Conservation (phyloP, 35 echinoderm and acorn worm species). For the Lytechinus pictus region DNA sequence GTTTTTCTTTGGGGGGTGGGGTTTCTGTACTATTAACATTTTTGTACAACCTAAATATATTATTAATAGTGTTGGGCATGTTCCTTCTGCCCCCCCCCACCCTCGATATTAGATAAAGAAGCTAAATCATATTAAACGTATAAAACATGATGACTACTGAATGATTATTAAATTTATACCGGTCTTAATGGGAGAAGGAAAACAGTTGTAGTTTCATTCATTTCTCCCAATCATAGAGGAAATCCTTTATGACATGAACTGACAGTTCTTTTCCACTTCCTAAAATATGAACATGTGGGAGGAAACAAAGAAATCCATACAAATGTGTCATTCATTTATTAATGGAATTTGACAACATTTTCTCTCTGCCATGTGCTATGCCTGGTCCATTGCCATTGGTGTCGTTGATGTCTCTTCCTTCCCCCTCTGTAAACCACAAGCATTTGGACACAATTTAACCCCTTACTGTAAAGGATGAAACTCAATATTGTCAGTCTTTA, state of each 20-base stretch:
- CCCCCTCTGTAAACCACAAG: background rate
- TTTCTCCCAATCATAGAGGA: background rate
- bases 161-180: background rate
- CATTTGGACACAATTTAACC: background rate
- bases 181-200: background rate
- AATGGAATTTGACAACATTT: background rate
- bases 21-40: too few relatives aligned
- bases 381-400: background rate
- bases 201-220: background rate
- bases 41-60: too few relatives aligned
- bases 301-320: constrained; percentile 4
- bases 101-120: too few relatives aligned
- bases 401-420: background rate
- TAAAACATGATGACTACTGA: background rate
- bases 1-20: too few relatives aligned
- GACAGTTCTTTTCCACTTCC: constrained; percentile 2
- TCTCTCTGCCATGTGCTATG: background rate
- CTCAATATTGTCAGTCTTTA: too few relatives aligned
- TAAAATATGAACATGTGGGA: background rate
- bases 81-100: too few relatives aligned
- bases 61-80: too few relatives aligned
- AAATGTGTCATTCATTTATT: background rate
- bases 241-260: background rate
- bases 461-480: background rate
- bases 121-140: background rate